Percentiles rank a stretch among this genome's conserved stretches.
phyloP scores from a whole-genome alignment of 2,113 vertebrate species.

The Microtus pennsylvanicus region DNA sequence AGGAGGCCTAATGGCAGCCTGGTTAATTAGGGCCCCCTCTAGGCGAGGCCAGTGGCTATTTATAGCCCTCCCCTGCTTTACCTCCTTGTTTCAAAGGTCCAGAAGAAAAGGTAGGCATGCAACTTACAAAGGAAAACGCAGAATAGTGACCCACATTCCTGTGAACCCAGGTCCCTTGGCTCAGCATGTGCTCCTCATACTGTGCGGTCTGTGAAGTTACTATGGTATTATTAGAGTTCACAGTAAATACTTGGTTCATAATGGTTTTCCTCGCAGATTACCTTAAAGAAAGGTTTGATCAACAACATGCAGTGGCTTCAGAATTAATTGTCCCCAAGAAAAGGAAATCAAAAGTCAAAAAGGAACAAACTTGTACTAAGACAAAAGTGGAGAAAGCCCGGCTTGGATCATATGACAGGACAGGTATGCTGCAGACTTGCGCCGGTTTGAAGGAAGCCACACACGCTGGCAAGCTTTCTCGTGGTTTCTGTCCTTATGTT shows the following conservation, averaged over 20 bases:
- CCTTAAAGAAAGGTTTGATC: neutral
- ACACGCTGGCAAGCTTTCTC: neutral
- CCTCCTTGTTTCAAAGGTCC: neutral
- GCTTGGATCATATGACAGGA: constrained; percentile 51
- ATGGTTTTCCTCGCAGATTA: constrained; percentile 68
- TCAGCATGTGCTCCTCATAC: neutral
- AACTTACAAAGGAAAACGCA: neutral
- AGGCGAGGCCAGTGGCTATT: neutral
- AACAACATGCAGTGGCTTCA: neutral
- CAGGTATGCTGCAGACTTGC: constrained; percentile 39
- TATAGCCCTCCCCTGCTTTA: rapidly evolving
- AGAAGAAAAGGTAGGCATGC: neutral
- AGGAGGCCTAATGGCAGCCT: neutral
- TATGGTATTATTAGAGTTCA: neutral
- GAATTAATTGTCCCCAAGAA: neutral
- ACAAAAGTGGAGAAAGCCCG: neutral
- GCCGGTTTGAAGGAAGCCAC: neutral
- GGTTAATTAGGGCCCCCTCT: neutral
- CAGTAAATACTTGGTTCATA: neutral
- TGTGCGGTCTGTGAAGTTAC: neutral
- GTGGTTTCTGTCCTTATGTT: neutral
- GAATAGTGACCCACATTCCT: rapidly evolving
- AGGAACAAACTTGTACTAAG: neutral
- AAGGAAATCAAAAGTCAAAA: neutral
- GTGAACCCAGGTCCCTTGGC: neutral